phyloP scores from a whole-genome alignment of 2,888 invertebrate species.

The Plusia festucae region DNA sequence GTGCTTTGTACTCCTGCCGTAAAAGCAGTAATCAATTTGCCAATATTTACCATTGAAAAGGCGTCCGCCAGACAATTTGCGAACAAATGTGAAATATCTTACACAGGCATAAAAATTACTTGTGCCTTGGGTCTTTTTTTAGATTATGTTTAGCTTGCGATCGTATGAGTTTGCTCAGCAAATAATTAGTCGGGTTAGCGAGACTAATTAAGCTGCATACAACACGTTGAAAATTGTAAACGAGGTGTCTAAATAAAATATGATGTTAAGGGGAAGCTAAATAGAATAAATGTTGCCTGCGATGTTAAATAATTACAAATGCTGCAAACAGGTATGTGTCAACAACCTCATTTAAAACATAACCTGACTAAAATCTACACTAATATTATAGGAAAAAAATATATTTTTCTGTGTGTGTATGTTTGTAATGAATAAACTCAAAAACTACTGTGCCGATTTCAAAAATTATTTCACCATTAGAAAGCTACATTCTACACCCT shows the following conservation, averaged over 20 bases:
- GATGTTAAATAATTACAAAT: background rate
- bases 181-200: conserved; percentile 16
- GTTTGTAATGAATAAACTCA: too few relatives aligned
- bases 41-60: conserved; percentile 39
- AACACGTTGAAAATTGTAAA: conserved; percentile 13
- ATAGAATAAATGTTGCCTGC: conserved; percentile 22
- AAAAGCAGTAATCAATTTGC: conserved; percentile 10
- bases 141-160: conserved; percentile 27
- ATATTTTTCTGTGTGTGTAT: too few relatives aligned
- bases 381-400: too few relatives aligned
- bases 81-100: conserved; percentile 28
- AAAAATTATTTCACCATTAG: too few relatives aligned
- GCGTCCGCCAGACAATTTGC: conserved; percentile 41
- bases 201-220: conserved; percentile 17
- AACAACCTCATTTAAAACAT: conserved; percentile 12
- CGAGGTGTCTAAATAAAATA: conserved; percentile 8
- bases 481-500: too few relatives aligned
- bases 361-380: conserved; percentile 25
- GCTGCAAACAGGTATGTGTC: background rate
- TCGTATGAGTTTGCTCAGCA: conserved; percentile 27
- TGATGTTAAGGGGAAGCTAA: conserved; percentile 5
- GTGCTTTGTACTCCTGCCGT: conserved; percentile 21
- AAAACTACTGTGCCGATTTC: too few relatives aligned
- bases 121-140: conserved; percentile 17
- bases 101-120: conserved; percentile 22